Evolutionary conservation across 1,140 invertebrate species (phyloP), one percentile per base, ranked within the genome.

Genomic region (Drosophila watanabei): DNA sequence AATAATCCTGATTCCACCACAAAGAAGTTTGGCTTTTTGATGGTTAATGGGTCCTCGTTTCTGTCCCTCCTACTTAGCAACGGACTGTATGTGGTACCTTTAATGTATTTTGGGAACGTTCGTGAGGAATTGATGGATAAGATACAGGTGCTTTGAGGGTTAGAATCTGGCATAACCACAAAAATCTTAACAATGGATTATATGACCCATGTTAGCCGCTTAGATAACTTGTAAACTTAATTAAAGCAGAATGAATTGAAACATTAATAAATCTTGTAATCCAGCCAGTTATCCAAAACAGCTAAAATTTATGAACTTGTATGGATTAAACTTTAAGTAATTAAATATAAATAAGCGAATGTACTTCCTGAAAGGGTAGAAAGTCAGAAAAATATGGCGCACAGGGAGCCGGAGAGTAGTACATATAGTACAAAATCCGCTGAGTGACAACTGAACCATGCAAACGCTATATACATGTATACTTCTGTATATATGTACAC

Each of bases 381-480:
- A 14, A 51, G 37, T 35, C 13, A 9, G 10, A 3, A 41, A 43
- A 60, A 58, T 20, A 16, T 16, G 45, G 46, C 8, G 14, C 30
- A 51, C 10, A 10, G 45, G 2, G 9, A 41, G 45, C 10, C 16
- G 28, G 35, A 24, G 8, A 24, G 20, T 30, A 16, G 41, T 60
- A 45, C 59, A 24, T 39, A 18, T 46, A 16, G 33, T 41, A 24
- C 56, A 66, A 37, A 64, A 64, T 52, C 13, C 41, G 63, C 46
- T 79, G 75, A 56, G 63, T 45, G 39, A 75, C 75, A 79, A 70
- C 63, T 60, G 51, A 78, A 51, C 45, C 51, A 5, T 35, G 30
- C 28, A 51, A 24, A 66, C 20, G 43, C 64, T 28, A 28, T n/a
- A 10, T 39, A 28, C 16, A 32, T 8, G 14, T 16, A 16, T 8